These are phyloP conservation scores for Phymorhynchus buccinoides DNA, from an alignment of 1,140 invertebrate genomes.

Conservation along the genomic window DNA sequence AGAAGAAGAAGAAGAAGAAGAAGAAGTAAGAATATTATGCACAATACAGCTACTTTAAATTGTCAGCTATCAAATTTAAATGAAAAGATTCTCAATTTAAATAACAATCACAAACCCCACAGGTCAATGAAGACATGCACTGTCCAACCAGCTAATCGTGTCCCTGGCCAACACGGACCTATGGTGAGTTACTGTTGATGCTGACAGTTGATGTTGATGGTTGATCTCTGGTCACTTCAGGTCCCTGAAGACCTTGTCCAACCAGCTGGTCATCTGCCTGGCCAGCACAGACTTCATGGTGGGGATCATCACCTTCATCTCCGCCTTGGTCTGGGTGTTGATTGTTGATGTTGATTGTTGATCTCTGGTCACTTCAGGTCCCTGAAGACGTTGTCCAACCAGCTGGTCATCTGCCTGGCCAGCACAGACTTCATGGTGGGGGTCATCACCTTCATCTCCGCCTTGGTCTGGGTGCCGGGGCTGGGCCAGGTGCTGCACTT, in stretches of 20 bases:
- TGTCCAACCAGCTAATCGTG: too few relatives aligned
- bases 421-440: conserved; percentile 29
- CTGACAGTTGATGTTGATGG: too few relatives aligned
- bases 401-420: conserved; percentile 19
- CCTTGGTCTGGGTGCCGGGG: background rate
- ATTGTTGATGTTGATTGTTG: background rate
- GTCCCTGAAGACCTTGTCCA: conserved; percentile 18
- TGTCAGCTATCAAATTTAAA: too few relatives aligned
- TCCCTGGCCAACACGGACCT: too few relatives aligned
- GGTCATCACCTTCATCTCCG: background rate
- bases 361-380: conserved; percentile 2
- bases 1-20: too few relatives aligned
- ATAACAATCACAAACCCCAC: too few relatives aligned
- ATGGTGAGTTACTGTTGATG: too few relatives aligned
- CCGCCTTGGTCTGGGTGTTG: background rate
- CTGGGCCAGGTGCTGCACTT: background rate
- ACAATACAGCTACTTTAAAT: too few relatives aligned
- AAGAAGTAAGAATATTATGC: too few relatives aligned
- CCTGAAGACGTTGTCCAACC: conserved; percentile 25
- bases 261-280: conserved; percentile 19
- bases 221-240: too few relatives aligned
- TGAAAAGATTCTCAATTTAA: too few relatives aligned
- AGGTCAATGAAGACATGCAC: too few relatives aligned
- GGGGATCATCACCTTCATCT: background rate
- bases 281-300: conserved; percentile 30